Base-by-base conservation (phyloP, 2,888 invertebrate genomes). In the Odontomyia ornata region DNA sequence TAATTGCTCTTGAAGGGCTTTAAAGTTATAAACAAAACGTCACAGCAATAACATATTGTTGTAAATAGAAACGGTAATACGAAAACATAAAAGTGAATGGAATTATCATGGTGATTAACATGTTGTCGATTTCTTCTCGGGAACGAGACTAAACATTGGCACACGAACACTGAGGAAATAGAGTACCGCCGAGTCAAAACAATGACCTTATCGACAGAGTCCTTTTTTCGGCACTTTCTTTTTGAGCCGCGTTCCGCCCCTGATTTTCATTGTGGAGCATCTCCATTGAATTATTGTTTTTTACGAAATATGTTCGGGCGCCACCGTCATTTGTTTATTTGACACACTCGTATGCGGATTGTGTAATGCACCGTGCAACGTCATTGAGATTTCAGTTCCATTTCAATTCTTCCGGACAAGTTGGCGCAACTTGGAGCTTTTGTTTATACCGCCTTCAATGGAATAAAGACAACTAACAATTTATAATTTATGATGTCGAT, bases 61-160 rank as follows among this genome's bases (percentile, higher is more conserved):
- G 60, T 36, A 18, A 47, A 69, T 57, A 57, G 15, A 60, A 73
- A 60, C 30, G 28, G 21, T 47, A 47, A 47, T 69, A 11, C 25
- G 69, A 47, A 25, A 69, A 69, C 47, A 47, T 69, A 23, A 69
- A 47, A 69, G 23, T 23, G 69, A 13, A 69, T 25, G 7, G 69
- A 15, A 64, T 13, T 28, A n/a, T 13, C 36, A 43, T 47, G 5
- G 46, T 47, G 30, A 69, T 69, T 25, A 46, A 69, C 69, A 69
- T 47, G 69, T 47, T 69, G 46, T 47, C 25, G 36, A 65, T 65
- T 30, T 36, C 36, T 15, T 36, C 25, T 67, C 67, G 43, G 27
- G 52, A 36, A 15, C 47, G 47, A 69, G 69, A 69, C 69, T 69
- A 69, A 69, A 69, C 69, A 67, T 27, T 60, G 11, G 60, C 25